phyloP scores from a whole-genome alignment of 2,888 invertebrate species.

The Zygogramma bicolorata region DNA sequence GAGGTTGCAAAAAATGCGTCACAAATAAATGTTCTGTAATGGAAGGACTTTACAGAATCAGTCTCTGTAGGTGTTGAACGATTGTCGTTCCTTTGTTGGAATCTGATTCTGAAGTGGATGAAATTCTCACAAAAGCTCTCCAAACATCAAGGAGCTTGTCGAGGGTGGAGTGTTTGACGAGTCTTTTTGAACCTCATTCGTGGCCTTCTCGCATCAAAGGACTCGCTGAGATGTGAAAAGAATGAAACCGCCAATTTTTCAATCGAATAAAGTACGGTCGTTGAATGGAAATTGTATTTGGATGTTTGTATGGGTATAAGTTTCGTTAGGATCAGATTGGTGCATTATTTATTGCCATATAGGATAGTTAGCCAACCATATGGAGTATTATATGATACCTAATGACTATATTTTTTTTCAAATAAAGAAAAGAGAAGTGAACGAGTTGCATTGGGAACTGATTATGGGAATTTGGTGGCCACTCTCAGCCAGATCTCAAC shows the following conservation, averaged over 20 bases:
- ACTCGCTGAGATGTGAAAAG: background rate
- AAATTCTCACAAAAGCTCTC: background rate
- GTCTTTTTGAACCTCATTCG: background rate
- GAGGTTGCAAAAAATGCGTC: too few relatives aligned
- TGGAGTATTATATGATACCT: too few relatives aligned
- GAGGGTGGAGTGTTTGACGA: background rate
- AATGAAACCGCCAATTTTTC: background rate
- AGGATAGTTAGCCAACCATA: too few relatives aligned
- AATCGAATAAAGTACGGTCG: background rate
- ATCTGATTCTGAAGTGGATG: background rate
- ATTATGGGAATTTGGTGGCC: too few relatives aligned
- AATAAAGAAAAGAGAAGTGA: too few relatives aligned
- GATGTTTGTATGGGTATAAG: background rate
- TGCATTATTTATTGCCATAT: too few relatives aligned
- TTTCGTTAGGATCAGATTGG: too few relatives aligned
- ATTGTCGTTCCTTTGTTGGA: background rate
- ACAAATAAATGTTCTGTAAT: background rate
- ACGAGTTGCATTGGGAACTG: too few relatives aligned
- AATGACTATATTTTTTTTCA: too few relatives aligned
- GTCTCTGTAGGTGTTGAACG: background rate
- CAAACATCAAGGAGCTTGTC: background rate
- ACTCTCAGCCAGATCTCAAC: too few relatives aligned
- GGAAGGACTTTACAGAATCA: background rate
- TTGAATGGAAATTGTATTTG: background rate
- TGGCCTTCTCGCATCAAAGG: background rate